A percentile compares a stretch with the other conserved stretches of the same genome.
Evolutionary conservation across 2,888 invertebrate species (phyloP).

Genomic region (Meandrusa payeni): DNA sequence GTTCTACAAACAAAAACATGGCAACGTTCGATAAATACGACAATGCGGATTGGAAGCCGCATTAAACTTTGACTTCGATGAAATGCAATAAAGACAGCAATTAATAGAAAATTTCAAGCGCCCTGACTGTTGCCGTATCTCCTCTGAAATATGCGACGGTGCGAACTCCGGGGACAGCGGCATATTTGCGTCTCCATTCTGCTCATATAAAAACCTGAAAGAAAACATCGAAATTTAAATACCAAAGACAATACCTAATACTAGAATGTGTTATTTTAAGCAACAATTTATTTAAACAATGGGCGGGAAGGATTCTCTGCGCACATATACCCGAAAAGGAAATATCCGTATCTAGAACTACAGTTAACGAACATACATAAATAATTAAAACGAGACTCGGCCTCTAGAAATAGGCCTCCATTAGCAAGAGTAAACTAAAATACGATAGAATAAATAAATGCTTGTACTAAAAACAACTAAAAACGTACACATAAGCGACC

Average conservation of each 20-base stretch:
- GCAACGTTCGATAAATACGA: constrained; percentile 47
- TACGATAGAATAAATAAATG: constrained; percentile 45
- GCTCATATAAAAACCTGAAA: constrained; percentile 32
- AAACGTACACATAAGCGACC: constrained; percentile 36
- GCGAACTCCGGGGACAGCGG: constrained; percentile 35
- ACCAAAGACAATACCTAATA: constrained; percentile 34
- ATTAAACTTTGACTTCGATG: constrained; percentile 49
- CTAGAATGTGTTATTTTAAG: constrained; percentile 57
- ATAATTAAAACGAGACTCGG: neutral
- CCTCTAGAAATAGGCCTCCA: constrained; percentile 43
- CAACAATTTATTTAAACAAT: constrained; percentile 40
- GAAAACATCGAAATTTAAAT: constrained; percentile 34
- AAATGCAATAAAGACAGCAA: constrained; percentile 62
- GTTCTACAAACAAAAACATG: constrained; percentile 41
- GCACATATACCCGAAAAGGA: constrained; percentile 4
- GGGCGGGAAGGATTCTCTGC: constrained; percentile 10
- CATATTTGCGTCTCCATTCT: constrained; percentile 48
- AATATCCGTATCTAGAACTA: neutral
- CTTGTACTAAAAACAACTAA: constrained; percentile 15
- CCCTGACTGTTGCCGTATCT: constrained; percentile 57
- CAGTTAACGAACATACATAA: neutral
- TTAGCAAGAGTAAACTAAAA: constrained; percentile 43
- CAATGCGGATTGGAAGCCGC: constrained; percentile 51
- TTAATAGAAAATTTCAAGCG: constrained; percentile 69
- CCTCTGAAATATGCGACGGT: constrained; percentile 56